A percentile compares a stretch with the other conserved stretches of the same genome.
phyloP scores from a whole-genome alignment of 2,888 invertebrate species.

The Hydriomena furcata region DNA sequence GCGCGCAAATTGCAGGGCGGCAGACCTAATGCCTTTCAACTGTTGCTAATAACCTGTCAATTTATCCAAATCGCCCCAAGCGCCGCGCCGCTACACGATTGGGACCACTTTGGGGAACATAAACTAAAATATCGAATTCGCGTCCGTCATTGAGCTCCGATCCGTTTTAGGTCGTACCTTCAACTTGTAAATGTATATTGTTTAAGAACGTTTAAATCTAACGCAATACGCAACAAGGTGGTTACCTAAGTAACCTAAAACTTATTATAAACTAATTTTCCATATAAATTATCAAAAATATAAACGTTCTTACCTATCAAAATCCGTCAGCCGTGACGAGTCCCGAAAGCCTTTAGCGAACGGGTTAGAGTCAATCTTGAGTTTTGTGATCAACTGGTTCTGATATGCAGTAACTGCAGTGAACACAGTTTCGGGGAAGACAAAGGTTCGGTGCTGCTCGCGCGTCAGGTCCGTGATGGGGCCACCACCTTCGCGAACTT shows the following conservation, averaged over 20 bases:
- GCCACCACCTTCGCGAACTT: conserved; percentile 83
- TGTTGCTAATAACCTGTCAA: conserved; percentile 84
- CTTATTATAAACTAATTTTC: no score
- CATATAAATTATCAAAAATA: not conserved
- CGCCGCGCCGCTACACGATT: conserved; percentile 57
- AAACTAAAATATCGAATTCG: conserved; percentile 44
- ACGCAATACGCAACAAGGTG: no score
- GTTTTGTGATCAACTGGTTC: conserved; percentile 98
- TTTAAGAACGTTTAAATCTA: not conserved
- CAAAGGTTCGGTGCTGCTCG: conserved; percentile 96
- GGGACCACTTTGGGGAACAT: conserved; percentile 55
- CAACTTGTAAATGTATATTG: conserved; percentile 14
- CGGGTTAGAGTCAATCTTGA: conserved; percentile 99
- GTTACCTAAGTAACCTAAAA: not conserved
- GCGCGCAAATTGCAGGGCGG: conserved; percentile 80
- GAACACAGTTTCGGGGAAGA: conserved; percentile 99
- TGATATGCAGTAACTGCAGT: conserved; percentile 99
- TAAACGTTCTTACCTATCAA: conserved; percentile 87
- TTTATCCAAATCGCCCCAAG: conserved; percentile 77
- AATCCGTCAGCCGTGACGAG: conserved; percentile 96
- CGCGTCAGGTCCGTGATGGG: conserved; percentile 94
- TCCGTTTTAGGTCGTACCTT: conserved; percentile 35
- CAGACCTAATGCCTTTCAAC: conserved; percentile 82
- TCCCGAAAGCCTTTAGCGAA: conserved; percentile 99
- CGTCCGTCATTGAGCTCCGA: conserved; percentile 41